Evolutionary conservation across 2,113 vertebrate species (phyloP).

Genomic region (Phalacrocorax pelagicus): DNA sequence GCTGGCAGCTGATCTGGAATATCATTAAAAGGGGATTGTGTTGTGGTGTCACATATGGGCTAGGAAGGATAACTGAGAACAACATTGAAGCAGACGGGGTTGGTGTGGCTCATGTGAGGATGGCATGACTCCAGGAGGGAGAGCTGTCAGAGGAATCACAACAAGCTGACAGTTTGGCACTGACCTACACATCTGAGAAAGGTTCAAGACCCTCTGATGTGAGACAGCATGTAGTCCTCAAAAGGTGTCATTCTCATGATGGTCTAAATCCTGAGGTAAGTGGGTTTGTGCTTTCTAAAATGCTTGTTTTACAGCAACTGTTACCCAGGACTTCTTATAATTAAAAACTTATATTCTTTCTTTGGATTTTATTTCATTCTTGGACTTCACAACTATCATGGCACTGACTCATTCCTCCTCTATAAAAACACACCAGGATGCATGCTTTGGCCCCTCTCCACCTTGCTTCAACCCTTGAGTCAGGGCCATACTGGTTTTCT

Average conservation of each 20-base stretch:
- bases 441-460: not conserved
- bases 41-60: not conserved
- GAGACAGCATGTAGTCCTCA: not conserved
- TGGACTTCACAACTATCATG: not conserved
- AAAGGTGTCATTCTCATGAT: not conserved
- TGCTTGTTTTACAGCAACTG: not conserved
- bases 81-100: accelerated
- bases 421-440: not conserved
- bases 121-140: not conserved
- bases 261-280: not conserved
- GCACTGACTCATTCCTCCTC: not conserved
- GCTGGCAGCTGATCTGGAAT: not conserved
- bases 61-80: not conserved
- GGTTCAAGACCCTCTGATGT: not conserved
- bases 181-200: not conserved
- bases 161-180: not conserved
- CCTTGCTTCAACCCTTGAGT: not conserved
- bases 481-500: not conserved
- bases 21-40: not conserved
- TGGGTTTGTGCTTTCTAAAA: not conserved
- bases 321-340: not conserved
- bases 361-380: not conserved
- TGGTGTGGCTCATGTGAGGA: accelerated
- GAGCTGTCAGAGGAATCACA: not conserved
- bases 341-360: not conserved